Percentiles rank a stretch among this genome's conserved stretches.
These are phyloP conservation scores for Rhinichthys osculus DNA, from an alignment of 2,797 vertebrate genomes.

Conservation along the genomic window DNA sequence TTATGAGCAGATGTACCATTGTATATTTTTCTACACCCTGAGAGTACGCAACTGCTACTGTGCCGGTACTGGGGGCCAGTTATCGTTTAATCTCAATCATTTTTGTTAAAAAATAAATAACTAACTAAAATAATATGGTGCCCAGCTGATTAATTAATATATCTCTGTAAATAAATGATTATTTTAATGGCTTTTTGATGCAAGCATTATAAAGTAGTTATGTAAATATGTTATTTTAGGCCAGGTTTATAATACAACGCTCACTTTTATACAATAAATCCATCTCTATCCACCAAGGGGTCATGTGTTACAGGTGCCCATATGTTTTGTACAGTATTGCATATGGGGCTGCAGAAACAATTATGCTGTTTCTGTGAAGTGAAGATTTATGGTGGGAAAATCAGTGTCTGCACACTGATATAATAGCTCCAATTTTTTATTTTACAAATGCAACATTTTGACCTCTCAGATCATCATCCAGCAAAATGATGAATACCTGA, in stretches of 20 bases:
- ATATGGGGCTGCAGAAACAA: background rate
- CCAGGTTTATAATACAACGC: background rate
- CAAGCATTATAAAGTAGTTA: background rate
- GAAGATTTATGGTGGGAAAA: background rate
- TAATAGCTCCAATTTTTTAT: background rate
- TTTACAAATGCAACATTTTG: constrained; percentile 26
- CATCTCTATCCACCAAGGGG: background rate
- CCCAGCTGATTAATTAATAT: background rate
- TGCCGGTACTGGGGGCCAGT: too few species aligned
- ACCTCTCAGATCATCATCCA: constrained; percentile 23
- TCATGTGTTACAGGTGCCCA: background rate
- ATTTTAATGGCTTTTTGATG: background rate
- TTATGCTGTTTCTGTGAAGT: background rate
- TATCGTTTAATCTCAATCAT: too few species aligned
- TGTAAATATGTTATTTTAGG: background rate
- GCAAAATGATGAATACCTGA: constrained; percentile 20
- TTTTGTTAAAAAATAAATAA: background rate
- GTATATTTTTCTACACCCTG: background rate
- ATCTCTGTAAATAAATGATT: background rate
- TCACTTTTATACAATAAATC: background rate
- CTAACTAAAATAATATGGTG: background rate
- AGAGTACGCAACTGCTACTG: background rate
- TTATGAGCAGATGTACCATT: background rate
- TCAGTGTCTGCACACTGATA: background rate
- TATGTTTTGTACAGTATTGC: background rate